Conservation (phyloP, 2,113 vertebrate species). For the human (Homo sapiens) region GRCh38 chr4:96994501-96995000, state of each 20-base stretch:
- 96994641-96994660: not conserved
- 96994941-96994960: not conserved
- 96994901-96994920: not conserved
- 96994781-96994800: not conserved
- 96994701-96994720: not conserved
- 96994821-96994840: not conserved
- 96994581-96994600: not conserved
- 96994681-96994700: not conserved
- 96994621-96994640: not conserved
- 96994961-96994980: not conserved
- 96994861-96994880: not conserved
- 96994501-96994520: not conserved
- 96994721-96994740: not conserved
- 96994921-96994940: not conserved
- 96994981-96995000: not conserved
- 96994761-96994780: not conserved
- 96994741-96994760: not conserved
- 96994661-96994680: not conserved
- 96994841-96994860: not conserved
- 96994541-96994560: not conserved
- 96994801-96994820: not conserved
- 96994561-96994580: not conserved
- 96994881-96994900: not conserved
- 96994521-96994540: not conserved
- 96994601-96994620: not conserved